These are phyloP conservation scores for Rhadina sibilatrix DNA, from an alignment of 2,113 vertebrate genomes.

Conservation along the genomic window DNA sequence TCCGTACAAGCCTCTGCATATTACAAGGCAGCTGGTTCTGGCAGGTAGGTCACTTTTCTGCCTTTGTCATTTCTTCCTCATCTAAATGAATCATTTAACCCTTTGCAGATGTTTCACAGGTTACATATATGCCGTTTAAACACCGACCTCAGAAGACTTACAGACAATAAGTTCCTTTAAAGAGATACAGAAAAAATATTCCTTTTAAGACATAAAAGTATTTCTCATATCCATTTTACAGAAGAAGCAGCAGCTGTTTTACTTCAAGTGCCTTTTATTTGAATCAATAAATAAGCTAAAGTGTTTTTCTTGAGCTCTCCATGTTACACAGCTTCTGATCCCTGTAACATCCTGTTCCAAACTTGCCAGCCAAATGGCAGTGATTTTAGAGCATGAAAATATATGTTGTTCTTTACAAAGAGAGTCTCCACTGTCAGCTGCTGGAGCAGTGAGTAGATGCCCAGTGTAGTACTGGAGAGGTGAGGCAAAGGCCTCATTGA, in stretches of 20 bases:
- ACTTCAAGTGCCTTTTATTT: not conserved
- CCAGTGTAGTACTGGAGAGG: not conserved
- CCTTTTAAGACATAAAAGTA: not conserved
- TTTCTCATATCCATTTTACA: not conserved
- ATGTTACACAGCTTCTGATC: not conserved
- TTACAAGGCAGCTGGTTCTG: slow-evolving; percentile 95
- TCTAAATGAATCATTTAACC: not conserved
- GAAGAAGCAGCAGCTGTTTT: not conserved
- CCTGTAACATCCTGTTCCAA: not conserved
- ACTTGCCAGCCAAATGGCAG: not conserved
- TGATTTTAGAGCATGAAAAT: not conserved
- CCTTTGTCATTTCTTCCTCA: not conserved
- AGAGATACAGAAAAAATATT: not conserved
- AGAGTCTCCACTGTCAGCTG: not conserved
- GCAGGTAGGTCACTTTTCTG: slow-evolving; percentile 80
- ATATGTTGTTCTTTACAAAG: not conserved
- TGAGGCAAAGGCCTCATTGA: not conserved
- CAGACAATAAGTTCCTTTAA: not conserved
- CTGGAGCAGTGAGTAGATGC: not conserved
- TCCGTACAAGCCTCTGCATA: slow-evolving; percentile 81
- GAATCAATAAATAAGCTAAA: not conserved
- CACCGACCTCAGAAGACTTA: not conserved
- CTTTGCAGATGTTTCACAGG: not conserved
- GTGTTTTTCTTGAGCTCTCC: not conserved
- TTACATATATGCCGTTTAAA: not conserved